Percentiles rank a stretch among this genome's conserved stretches.
phyloP scores from a whole-genome alignment of 2,113 vertebrate species.

The Apeltes quadracus region DNA sequence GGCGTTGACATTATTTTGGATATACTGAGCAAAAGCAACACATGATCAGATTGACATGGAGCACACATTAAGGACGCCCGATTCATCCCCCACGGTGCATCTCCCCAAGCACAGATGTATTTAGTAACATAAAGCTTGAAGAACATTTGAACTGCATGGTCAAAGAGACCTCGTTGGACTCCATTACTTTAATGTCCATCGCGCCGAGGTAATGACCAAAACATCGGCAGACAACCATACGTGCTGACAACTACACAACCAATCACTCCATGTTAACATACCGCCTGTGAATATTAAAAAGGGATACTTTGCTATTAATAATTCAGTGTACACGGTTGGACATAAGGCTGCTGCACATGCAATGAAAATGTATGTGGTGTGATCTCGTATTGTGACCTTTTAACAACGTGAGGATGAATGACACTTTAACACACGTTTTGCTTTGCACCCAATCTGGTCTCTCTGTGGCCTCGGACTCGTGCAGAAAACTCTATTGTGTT shows the following conservation, averaged over 20 bases:
- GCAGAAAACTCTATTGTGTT: too few relatives aligned
- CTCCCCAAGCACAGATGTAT: neutral
- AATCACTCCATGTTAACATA: neutral
- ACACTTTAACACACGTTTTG: neutral
- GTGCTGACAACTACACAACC: neutral
- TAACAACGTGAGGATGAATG: constrained; percentile 5
- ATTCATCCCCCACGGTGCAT: neutral
- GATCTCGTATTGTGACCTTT: neutral
- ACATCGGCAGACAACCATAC: neutral
- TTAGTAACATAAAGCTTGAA: neutral
- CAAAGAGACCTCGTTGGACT: neutral
- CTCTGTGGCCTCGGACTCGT: too few relatives aligned
- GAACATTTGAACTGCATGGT: neutral
- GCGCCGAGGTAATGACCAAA: neutral
- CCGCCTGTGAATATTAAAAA: neutral
- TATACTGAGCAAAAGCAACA: constrained; percentile 1
- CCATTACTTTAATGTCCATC: neutral
- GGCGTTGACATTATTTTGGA: neutral
- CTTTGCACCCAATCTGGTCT: too few relatives aligned
- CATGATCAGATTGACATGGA: neutral
- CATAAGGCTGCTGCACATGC: neutral
- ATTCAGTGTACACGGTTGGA: neutral
- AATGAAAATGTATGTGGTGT: constrained; percentile 7
- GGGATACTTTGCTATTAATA: neutral
- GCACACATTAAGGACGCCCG: neutral